Base-by-base conservation (phyloP, 2,888 invertebrate genomes). In the Bombylius major region DNA sequence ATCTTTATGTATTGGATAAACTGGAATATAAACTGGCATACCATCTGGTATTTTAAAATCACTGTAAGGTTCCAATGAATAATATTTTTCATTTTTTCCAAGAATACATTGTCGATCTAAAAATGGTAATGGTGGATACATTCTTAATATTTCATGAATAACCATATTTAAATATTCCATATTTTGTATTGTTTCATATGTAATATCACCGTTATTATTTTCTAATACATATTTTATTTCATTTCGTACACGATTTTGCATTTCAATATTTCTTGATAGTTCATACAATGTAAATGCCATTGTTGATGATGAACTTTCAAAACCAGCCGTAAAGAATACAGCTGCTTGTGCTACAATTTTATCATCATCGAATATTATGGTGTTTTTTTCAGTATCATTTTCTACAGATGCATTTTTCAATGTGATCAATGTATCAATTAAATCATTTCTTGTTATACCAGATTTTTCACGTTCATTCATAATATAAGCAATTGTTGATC, bases 141-240 rank as follows among this genome's bases (percentile, higher is more conserved):
- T 77, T 31, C 81, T 71, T 65, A 80, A 72, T 4, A 79, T 76
- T 69, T 80, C 81, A 44, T 62, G 61, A 23, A 67, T 62, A 31
- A 66, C 71, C 75, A 72, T 74, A 56, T 77, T 73, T 62, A 78
- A 64, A 60, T 76, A 77, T 36, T 69, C 65, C 70, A 78, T 65
- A 7, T 73, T 69, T 4, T 68, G 66, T 12, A 78, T 63, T 31
- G 71, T 60, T 23, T 75, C 65, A 54, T 75, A 74, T 1, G 70
- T 74, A 0, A 77, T 58, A 47, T 67, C 64, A 0, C 75, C 75
- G 0, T 66, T 67, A 53, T 70, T 66, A n/a, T 65, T 63, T 5
- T 63, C 59, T 13, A 75, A 59, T 1, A 70, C 69, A 3, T 65
- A 59, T 3, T 69, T 68, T 33, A 79, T 73, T 62, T 79, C 78